Conservation (phyloP, 1,140 invertebrate genomes). For the Bombus pascuorum region DNA sequence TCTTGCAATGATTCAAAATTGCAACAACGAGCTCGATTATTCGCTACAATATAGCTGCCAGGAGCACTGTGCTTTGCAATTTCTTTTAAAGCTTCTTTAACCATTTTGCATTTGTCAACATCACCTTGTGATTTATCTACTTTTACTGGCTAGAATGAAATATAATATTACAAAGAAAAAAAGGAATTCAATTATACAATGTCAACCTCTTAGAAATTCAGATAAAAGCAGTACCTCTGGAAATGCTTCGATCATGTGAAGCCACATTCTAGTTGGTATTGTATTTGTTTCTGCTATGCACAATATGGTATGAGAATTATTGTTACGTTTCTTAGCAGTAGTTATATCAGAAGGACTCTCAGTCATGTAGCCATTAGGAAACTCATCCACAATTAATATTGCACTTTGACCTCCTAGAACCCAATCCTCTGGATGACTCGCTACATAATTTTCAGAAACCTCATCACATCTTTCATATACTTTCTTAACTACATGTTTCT, state of each 20-base stretch:
- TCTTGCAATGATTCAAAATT: slow-evolving; percentile 77
- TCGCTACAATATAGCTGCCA: slow-evolving; percentile 79
- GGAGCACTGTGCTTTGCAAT: slow-evolving; percentile 73
- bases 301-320: slow-evolving; percentile 80
- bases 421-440: slow-evolving; percentile 79
- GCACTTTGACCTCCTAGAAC: slow-evolving; percentile 77
- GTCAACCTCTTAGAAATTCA: not conserved
- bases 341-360: slow-evolving; percentile 70
- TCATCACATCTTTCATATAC: slow-evolving; percentile 79
- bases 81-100: slow-evolving; percentile 78
- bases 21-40: slow-evolving; percentile 77
- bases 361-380: slow-evolving; percentile 80
- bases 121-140: slow-evolving; percentile 50
- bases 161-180: slow-evolving; percentile 11
- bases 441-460: slow-evolving; percentile 78
- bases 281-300: slow-evolving; percentile 81
- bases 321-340: slow-evolving; percentile 76
- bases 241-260: slow-evolving; percentile 77
- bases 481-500: slow-evolving; percentile 79
- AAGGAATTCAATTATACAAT: not conserved
- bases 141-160: slow-evolving; percentile 69
- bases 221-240: slow-evolving; percentile 68
- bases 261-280: slow-evolving; percentile 79
- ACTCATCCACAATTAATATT: slow-evolving; percentile 82
- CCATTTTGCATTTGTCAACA: slow-evolving; percentile 59